A percentile compares a stretch with the other conserved stretches of the same genome.
These are phyloP conservation scores for Spodoptera picta DNA, from an alignment of 2,888 invertebrate genomes.

Conservation along the genomic window DNA sequence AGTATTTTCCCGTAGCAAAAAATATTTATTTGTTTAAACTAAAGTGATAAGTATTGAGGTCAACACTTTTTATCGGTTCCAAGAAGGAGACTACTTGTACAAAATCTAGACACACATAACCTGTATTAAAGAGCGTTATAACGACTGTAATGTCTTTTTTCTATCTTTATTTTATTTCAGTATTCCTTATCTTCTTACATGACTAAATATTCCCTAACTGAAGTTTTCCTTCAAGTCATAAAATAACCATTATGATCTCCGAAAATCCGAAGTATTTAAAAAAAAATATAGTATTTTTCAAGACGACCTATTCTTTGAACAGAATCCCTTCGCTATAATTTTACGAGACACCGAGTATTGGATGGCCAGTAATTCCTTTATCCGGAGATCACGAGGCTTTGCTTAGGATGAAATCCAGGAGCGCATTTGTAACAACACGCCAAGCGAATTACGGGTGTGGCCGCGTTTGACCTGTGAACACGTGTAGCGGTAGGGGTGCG, in stretches of 20 bases:
- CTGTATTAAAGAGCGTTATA: no score
- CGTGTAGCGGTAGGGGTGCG: conserved; percentile 11
- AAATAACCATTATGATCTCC: no score
- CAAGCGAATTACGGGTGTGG: conserved; percentile 36
- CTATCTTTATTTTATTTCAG: no score
- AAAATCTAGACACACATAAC: no score
- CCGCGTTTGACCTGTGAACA: conserved; percentile 3
- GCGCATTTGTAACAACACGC: conserved; percentile 5
- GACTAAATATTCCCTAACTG: no score
- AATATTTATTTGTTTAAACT: background rate
- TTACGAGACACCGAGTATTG: conserved; percentile 16
- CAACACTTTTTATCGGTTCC: conserved; percentile 5
- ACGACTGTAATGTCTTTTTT: no score
- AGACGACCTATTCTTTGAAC: background rate
- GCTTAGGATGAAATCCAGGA: conserved; percentile 17
- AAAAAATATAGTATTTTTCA: no score
- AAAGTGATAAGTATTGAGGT: conserved; percentile 15
- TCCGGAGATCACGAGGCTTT: conserved; percentile 21
- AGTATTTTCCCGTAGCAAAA: no score
- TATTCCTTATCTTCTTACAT: no score
- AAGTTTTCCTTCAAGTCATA: no score
- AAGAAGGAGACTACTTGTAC: background rate
- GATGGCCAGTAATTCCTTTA: conserved; percentile 22
- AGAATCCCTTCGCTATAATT: conserved; percentile 22
- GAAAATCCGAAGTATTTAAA: no score